These are phyloP conservation scores for Cinclus mexicanus DNA, from an alignment of 2,113 vertebrate genomes.

Conservation along the genomic window DNA sequence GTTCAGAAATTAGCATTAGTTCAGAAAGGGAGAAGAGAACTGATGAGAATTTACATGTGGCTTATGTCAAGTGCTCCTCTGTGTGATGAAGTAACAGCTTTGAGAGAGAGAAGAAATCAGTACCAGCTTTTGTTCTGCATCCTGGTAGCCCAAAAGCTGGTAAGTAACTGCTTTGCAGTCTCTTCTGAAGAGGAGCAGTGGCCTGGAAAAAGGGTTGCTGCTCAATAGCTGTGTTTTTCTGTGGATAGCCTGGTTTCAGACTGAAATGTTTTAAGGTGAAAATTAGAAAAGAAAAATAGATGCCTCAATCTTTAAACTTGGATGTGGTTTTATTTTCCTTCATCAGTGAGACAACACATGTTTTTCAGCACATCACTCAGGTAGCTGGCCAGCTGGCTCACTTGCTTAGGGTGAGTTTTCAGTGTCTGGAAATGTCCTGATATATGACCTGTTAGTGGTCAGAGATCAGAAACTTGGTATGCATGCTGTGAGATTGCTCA, in stretches of 20 bases:
- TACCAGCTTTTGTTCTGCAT: neutral
- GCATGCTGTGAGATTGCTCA: neutral
- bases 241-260: neutral
- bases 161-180: neutral
- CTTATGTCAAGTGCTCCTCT: neutral
- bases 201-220: neutral
- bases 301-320: neutral
- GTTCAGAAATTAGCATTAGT: neutral
- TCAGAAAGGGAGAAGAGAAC: neutral
- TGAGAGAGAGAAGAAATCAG: neutral
- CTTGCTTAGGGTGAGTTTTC: neutral
- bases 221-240: neutral
- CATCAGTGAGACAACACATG: neutral
- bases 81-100: neutral
- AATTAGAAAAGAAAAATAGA: neutral
- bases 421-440: neutral
- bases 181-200: neutral
- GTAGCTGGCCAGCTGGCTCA: neutral
- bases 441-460: neutral
- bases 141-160: neutral
- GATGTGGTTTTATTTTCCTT: neutral
- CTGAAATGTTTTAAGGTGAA: neutral
- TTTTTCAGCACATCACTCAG: neutral
- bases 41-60: neutral
- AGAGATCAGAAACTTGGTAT: neutral